Evolutionary conservation across 2,113 vertebrate species (phyloP).

Genomic region (Stercorarius parasiticus): DNA sequence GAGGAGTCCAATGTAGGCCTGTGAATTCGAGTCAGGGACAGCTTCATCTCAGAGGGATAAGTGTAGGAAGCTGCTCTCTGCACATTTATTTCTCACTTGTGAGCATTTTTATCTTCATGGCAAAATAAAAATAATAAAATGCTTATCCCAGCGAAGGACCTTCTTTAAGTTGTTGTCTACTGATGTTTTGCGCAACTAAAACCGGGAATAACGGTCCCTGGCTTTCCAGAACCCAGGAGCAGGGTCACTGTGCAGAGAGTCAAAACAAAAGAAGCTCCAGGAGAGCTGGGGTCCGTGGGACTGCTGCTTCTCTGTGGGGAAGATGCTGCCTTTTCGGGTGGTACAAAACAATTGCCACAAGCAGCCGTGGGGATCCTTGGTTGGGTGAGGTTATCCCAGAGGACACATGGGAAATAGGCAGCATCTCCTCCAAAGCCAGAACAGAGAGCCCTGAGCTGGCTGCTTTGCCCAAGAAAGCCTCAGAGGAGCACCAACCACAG

Average conservation of each 20-base stretch:
- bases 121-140: background rate
- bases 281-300: background rate
- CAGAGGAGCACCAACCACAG: background rate
- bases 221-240: background rate
- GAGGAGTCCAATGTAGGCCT: background rate
- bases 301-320: background rate
- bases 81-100: background rate
- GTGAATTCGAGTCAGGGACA: background rate
- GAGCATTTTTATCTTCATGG: background rate
- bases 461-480: constrained; percentile 31
- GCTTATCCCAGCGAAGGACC: background rate
- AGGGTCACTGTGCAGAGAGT: background rate
- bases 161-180: background rate
- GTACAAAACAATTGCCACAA: constrained; percentile 12
- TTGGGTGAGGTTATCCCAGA: constrained; percentile 45
- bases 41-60: background rate
- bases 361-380: background rate
- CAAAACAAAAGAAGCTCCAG: constrained; percentile 23
- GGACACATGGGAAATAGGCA: background rate
- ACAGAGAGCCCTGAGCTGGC: constrained; percentile 10
- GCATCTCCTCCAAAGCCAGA: background rate
- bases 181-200: background rate
- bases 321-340: background rate
- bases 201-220: background rate
- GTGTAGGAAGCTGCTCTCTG: background rate